Percentiles rank a stretch among this genome's conserved stretches.
These are phyloP conservation scores for Callocephalon fimbriatum DNA, from an alignment of 2,113 vertebrate species.

Conservation along the genomic window DNA sequence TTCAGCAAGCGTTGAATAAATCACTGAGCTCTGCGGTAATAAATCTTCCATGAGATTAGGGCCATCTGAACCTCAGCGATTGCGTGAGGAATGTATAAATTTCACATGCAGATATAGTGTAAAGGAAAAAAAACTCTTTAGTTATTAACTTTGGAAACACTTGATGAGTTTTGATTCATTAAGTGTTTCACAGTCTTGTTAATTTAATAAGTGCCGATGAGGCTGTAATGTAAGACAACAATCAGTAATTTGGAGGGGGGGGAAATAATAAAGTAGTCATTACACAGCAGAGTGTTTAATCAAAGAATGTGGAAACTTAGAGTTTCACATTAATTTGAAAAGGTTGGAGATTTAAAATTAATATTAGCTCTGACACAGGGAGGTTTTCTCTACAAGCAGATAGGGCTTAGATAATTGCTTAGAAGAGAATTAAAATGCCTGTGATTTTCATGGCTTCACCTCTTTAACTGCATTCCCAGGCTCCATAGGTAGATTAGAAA, in stretches of 20 bases:
- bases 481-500: background rate
- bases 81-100: conserved; percentile 61
- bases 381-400: conserved; percentile 50
- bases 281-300: conserved; percentile 75
- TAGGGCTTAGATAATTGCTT: conserved; percentile 51
- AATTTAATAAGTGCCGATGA: conserved; percentile 76
- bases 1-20: conserved; percentile 45
- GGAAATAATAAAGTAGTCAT: conserved; percentile 73
- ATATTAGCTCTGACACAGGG: conserved; percentile 44
- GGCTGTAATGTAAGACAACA: conserved; percentile 76
- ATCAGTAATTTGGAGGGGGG: conserved; percentile 74
- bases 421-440: conserved; percentile 50
- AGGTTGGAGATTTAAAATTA: conserved; percentile 66
- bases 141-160: conserved; percentile 73
- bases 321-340: conserved; percentile 56
- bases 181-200: conserved; percentile 76
- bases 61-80: conserved; percentile 37
- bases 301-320: conserved; percentile 71
- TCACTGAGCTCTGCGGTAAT: conserved; percentile 24
- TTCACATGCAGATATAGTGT: conserved; percentile 40
- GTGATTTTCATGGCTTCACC: conserved; percentile 27
- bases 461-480: conserved; percentile 16
- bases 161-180: conserved; percentile 77
- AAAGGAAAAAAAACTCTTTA: background rate
- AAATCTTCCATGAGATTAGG: conserved; percentile 60